Conservation (phyloP, 2,888 invertebrate genomes). For the Ryuthela nishihirai region DNA sequence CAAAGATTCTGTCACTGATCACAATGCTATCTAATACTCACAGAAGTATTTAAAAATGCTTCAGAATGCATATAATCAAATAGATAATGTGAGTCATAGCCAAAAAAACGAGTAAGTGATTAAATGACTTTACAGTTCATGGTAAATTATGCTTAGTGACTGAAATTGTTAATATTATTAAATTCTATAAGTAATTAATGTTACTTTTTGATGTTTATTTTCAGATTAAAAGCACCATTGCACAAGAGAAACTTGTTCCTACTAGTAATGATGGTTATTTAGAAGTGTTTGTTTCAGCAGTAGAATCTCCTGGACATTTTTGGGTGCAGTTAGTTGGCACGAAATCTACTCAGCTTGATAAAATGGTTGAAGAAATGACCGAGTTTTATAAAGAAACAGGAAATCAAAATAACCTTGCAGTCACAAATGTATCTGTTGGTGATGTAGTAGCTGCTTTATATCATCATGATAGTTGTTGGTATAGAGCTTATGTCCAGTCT, state of each 20-base stretch:
- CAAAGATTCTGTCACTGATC: too few relatives aligned
- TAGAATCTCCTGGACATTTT: slow-evolving; percentile 71
- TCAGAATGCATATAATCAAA: too few relatives aligned
- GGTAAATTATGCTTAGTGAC: too few relatives aligned
- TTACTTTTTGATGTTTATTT: too few relatives aligned
- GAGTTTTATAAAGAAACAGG: slow-evolving; percentile 62
- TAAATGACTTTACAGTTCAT: too few relatives aligned
- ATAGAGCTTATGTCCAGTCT: slow-evolving; percentile 66
- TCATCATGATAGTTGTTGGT: slow-evolving; percentile 73
- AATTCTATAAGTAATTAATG: too few relatives aligned
- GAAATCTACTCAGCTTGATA: slow-evolving; percentile 69
- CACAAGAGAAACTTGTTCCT: slow-evolving; percentile 15
- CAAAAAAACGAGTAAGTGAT: too few relatives aligned
- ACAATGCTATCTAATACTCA: too few relatives aligned
- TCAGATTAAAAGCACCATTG: slow-evolving; percentile 8
- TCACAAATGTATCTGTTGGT: slow-evolving; percentile 54
- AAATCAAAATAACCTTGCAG: slow-evolving; percentile 4
- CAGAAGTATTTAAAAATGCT: too few relatives aligned
- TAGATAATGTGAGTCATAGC: too few relatives aligned
- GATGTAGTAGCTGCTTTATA: slow-evolving; percentile 82
- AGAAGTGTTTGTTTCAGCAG: slow-evolving; percentile 82
- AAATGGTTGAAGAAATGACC: slow-evolving; percentile 76
- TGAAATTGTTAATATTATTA: too few relatives aligned
- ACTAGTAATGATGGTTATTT: slow-evolving; percentile 59
- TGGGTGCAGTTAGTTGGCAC: slow-evolving; percentile 75